Evolutionary conservation across 1,140 invertebrate genomes (phyloP).

Genomic region (Zaprionus gabonicus): DNA sequence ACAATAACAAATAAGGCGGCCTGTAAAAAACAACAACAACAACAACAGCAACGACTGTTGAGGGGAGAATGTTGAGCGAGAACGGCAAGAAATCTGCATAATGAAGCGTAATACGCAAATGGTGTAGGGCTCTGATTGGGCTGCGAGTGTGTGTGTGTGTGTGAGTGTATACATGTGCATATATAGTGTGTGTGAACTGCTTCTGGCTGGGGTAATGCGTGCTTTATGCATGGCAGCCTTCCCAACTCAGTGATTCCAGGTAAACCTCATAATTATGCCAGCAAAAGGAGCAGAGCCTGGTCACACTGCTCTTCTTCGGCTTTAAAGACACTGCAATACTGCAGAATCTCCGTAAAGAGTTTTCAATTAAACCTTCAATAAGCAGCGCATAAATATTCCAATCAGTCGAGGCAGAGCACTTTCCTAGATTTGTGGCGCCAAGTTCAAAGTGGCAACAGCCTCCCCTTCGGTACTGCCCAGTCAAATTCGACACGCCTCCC

Average conservation of each 20-base stretch:
- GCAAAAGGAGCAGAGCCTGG: background rate
- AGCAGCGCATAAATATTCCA: conserved; percentile 33
- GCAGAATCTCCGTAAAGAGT: background rate
- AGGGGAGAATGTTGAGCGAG: conserved; percentile 20
- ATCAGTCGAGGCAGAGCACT: conserved; percentile 34
- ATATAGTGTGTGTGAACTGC: background rate
- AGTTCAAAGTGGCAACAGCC: conserved; percentile 48
- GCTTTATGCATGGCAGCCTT: conserved; percentile 37
- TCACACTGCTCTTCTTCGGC: background rate
- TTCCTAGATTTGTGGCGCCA: conserved; percentile 64
- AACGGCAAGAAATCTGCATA: conserved; percentile 76
- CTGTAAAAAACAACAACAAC: conserved; percentile 22
- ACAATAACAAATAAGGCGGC: conserved; percentile 76
- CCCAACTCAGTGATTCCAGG: conserved; percentile 53
- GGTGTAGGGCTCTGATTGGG: conserved; percentile 74
- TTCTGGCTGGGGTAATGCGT: conserved; percentile 29
- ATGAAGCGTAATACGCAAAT: conserved; percentile 81
- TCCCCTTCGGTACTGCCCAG: conserved; percentile 20
- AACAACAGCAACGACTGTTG: conserved; percentile 11
- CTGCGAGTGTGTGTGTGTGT: background rate
- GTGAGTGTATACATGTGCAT: background rate
- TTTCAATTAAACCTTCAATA: conserved; percentile 35
- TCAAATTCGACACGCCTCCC: conserved; percentile 33
- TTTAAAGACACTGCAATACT: conserved; percentile 10
- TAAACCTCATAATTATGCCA: conserved; percentile 47